These are phyloP conservation scores for Microtus obscurus DNA, from an alignment of 2,797 vertebrate species.

Conservation along the genomic window DNA sequence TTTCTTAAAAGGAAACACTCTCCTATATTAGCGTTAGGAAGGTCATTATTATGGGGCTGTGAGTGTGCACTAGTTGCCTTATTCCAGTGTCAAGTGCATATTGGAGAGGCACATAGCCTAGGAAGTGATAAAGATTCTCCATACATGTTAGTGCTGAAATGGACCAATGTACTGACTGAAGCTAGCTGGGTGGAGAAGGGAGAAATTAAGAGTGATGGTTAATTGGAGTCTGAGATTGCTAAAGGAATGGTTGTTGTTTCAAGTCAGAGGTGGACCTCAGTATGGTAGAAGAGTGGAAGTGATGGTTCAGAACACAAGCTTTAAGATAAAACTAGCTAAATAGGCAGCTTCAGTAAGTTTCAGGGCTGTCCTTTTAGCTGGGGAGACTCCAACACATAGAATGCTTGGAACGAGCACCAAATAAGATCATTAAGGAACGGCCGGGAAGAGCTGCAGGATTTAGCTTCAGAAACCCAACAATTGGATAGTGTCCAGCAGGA, in stretches of 20 bases:
- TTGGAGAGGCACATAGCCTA: neutral
- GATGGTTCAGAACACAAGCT: neutral
- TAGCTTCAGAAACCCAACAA: neutral
- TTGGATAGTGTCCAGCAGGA: neutral
- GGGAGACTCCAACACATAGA: neutral
- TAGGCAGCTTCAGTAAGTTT: neutral
- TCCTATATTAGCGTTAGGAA: neutral
- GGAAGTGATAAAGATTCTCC: neutral
- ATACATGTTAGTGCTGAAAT: neutral
- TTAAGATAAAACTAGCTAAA: neutral
- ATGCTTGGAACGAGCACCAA: neutral
- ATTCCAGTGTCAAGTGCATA: neutral
- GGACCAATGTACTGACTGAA: no score
- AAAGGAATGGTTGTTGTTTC: neutral
- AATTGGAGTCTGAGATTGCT: neutral
- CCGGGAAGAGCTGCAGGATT: neutral
- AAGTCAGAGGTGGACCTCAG: neutral
- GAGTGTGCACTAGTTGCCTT: no score
- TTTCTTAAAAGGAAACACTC: neutral
- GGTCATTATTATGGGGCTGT: no score
- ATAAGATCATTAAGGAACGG: neutral
- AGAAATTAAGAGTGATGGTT: neutral
- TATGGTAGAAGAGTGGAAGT: neutral
- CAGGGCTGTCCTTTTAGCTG: neutral
- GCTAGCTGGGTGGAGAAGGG: neutral